These are phyloP conservation scores for Clavelina lepadiformis DNA, from an alignment of 23 tunicate genomes.

Conservation along the genomic window DNA sequence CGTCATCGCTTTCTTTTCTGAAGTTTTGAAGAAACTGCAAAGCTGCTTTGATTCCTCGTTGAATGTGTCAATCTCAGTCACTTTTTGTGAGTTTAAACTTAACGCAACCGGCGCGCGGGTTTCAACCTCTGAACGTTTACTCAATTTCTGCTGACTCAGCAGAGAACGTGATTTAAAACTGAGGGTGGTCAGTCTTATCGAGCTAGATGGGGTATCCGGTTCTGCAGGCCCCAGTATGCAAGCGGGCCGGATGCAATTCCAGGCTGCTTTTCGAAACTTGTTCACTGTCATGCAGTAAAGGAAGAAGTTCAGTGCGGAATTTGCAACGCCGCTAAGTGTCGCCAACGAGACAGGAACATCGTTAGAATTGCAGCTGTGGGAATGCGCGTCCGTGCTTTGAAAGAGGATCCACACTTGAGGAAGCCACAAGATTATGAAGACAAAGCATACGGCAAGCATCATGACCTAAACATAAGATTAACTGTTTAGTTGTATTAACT, in stretches of 20 bases:
- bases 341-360: constrained; percentile 34
- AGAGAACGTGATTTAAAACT: constrained; percentile 63
- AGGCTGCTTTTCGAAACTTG: constrained; percentile 39
- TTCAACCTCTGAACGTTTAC: no score
- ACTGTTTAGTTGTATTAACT: no score
- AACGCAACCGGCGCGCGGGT: no score
- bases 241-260: background rate
- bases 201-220: no score
- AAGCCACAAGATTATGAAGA: constrained; percentile 59
- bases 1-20: no score
- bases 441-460: constrained; percentile 65
- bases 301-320: constrained; percentile 70
- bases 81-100: no score
- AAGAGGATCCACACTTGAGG: constrained; percentile 53
- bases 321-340: constrained; percentile 44
- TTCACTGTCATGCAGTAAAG: constrained; percentile 79
- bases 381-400: constrained; percentile 60
- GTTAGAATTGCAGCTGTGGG: constrained; percentile 36
- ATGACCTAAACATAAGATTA: constrained; percentile 63
- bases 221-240: no score
- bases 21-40: no score
- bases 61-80: no score
- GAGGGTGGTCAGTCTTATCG: constrained; percentile 52
- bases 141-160: no score
- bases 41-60: no score